phyloP scores from a whole-genome alignment of 2,113 vertebrate genomes.

The Typhlomys cinereus region DNA sequence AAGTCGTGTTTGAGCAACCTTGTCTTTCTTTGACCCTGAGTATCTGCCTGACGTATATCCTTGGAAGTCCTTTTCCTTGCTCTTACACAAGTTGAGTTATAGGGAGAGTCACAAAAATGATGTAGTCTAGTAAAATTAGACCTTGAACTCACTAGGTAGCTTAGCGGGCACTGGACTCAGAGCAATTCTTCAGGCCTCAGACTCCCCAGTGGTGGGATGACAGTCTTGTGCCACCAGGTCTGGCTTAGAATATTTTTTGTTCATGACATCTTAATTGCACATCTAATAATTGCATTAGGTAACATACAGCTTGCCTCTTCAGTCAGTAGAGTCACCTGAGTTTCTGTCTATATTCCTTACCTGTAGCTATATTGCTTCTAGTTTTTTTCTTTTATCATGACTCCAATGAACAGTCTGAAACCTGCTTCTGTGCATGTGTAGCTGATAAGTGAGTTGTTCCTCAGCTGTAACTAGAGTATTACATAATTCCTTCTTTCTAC shows the following conservation, averaged over 20 bases:
- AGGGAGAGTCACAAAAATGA: neutral
- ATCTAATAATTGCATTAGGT: neutral
- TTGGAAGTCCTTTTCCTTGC: neutral
- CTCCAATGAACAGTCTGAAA: too few species aligned
- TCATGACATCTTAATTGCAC: neutral
- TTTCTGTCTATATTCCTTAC: neutral
- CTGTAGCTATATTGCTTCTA: too few species aligned
- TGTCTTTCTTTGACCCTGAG: neutral
- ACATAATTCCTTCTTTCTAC: rapidly evolving
- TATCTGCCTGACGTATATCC: neutral
- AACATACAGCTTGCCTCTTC: neutral
- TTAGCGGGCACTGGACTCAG: neutral
- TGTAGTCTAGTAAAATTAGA: too few species aligned
- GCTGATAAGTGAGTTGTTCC: neutral
- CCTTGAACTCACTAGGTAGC: neutral
- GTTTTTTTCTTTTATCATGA: too few species aligned
- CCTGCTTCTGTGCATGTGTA: neutral
- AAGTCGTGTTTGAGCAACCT: neutral
- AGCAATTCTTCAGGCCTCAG: neutral
- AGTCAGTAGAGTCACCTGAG: neutral
- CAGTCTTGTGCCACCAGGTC: neutral
- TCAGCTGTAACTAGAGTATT: neutral
- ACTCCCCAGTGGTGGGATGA: neutral
- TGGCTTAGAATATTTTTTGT: neutral
- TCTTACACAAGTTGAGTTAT: neutral